A percentile compares a stretch with the other conserved stretches of the same genome.
phyloP scores from a whole-genome alignment of 2,888 invertebrate genomes.

The Eurytoma adleriae region DNA sequence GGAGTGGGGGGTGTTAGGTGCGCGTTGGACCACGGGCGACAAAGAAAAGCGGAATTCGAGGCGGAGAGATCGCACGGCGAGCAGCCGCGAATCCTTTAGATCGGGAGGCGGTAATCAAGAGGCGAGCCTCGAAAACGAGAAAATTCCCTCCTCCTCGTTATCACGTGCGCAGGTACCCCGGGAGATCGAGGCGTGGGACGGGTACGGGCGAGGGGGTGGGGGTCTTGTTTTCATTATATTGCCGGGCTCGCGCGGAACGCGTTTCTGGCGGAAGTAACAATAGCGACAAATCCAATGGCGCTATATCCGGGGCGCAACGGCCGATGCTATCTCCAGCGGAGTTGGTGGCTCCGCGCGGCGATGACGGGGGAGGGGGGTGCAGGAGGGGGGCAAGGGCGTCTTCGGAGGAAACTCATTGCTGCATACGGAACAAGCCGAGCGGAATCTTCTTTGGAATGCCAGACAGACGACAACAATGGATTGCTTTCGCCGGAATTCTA shows the following conservation, averaged over 20 bases:
- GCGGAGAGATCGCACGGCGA: too few species aligned
- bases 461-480: constrained; percentile 64
- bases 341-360: constrained; percentile 16
- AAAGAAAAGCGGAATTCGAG: background rate
- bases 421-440: constrained; percentile 61
- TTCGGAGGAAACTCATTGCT: constrained; percentile 60
- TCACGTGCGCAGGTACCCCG: constrained; percentile 30
- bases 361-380: background rate
- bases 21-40: background rate
- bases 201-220: constrained; percentile 9
- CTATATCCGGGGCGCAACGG: too few species aligned
- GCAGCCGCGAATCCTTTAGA: constrained; percentile 4
- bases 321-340: constrained; percentile 46
- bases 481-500: constrained; percentile 62
- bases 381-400: constrained; percentile 48
- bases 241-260: constrained; percentile 24
- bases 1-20: too few species aligned
- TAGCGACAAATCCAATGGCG: constrained; percentile 60
- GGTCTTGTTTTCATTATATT: constrained; percentile 56
- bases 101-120: constrained; percentile 28
- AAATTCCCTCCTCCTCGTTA: constrained; percentile 53
- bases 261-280: constrained; percentile 59
- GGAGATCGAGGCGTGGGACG: background rate
- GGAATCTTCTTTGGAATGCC: constrained; percentile 65
- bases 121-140: constrained; percentile 12